phyloP scores from a whole-genome alignment of 2,797 vertebrate species.

The Pristis pectinata region DNA sequence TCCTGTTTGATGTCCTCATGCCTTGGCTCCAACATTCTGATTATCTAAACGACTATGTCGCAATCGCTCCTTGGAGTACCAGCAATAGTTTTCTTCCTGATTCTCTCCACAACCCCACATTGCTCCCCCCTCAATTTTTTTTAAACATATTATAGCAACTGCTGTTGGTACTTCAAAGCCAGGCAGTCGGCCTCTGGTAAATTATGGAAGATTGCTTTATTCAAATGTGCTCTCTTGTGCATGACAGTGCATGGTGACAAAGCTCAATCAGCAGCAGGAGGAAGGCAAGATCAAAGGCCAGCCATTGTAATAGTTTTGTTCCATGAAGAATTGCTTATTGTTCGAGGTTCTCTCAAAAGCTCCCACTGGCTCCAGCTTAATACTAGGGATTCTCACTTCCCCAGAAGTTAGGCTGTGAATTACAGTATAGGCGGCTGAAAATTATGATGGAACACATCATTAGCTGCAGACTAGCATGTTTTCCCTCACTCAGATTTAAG shows the following conservation, averaged over 20 bases:
- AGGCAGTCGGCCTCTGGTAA: constrained; percentile 75
- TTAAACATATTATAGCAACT: constrained; percentile 65
- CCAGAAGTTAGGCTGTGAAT: constrained; percentile 34
- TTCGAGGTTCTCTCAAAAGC: constrained; percentile 73
- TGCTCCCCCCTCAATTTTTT: constrained; percentile 52
- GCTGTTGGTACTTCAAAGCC: constrained; percentile 90
- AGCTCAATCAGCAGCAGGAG: constrained; percentile 90
- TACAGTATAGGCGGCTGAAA: constrained; percentile 54
- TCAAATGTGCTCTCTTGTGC: constrained; percentile 80
- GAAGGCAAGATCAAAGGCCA: constrained; percentile 82
- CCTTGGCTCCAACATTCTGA: constrained; percentile 63
- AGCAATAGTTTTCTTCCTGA: constrained; percentile 39
- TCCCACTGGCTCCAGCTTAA: constrained; percentile 73
- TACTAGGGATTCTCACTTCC: constrained; percentile 64
- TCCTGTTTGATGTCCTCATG: constrained; percentile 77
- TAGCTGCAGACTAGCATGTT: constrained; percentile 57
- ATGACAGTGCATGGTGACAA: constrained; percentile 95
- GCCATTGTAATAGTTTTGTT: constrained; percentile 91
- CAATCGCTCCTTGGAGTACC: constrained; percentile 68
- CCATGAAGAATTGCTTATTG: constrained; percentile 97
- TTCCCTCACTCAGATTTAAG: constrained; percentile 60
- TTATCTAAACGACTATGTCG: constrained; percentile 77
- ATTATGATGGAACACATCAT: constrained; percentile 71
- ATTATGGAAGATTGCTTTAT: constrained; percentile 92
- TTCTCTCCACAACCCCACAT: background rate